These are phyloP conservation scores for Pyrgus malvae DNA, from an alignment of 2,888 invertebrate species.

Conservation along the genomic window DNA sequence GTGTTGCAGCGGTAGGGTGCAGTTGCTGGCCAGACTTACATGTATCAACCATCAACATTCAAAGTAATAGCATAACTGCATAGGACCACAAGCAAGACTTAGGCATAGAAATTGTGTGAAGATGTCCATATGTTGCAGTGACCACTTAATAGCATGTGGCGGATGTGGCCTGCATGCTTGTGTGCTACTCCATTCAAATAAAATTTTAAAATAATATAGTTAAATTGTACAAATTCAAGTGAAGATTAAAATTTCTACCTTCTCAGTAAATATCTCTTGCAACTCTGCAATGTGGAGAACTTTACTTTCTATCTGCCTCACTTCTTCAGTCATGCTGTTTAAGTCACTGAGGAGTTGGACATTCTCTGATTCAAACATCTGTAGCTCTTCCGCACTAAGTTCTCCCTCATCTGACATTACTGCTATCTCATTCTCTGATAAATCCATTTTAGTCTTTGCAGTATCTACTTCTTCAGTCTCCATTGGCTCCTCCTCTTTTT, in stretches of 20 bases:
- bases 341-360: slow-evolving; percentile 92
- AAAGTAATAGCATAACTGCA: too few species aligned
- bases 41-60: too few species aligned
- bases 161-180: too few species aligned
- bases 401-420: slow-evolving; percentile 83
- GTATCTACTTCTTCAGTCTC: slow-evolving; percentile 33
- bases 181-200: too few species aligned
- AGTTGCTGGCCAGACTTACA: too few species aligned
- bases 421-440: slow-evolving; percentile 71
- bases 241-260: slow-evolving; percentile 64
- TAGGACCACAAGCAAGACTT: too few species aligned
- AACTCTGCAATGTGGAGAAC: slow-evolving; percentile 97
- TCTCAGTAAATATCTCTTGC: slow-evolving; percentile 98
- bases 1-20: too few species aligned
- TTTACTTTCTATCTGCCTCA: slow-evolving; percentile 93
- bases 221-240: background rate
- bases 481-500: slow-evolving; percentile 44
- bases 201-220: too few species aligned
- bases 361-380: slow-evolving; percentile 97
- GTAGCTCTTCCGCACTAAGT: slow-evolving; percentile 92
- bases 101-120: too few species aligned
- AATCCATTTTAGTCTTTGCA: slow-evolving; percentile 54
- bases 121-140: too few species aligned
- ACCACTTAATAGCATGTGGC: too few species aligned
- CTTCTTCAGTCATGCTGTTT: slow-evolving; percentile 94